Evolutionary conservation across 2,888 invertebrate genomes (phyloP).

Genomic region (Lordiphosa andalusiaca): DNA sequence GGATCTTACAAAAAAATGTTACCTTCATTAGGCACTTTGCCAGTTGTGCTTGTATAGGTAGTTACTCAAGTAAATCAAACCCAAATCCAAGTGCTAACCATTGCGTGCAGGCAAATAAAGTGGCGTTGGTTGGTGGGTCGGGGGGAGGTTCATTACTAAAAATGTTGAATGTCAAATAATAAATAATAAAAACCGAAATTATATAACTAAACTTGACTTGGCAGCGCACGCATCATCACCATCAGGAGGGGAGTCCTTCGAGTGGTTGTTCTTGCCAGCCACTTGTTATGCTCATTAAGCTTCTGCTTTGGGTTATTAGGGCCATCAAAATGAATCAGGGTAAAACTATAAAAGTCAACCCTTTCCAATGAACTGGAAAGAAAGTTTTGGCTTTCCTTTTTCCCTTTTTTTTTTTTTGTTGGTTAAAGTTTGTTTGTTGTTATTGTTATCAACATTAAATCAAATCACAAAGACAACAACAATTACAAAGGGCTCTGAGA

Average conservation of each 20-base stretch:
- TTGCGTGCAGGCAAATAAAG: constrained; percentile 46
- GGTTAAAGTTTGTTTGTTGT: constrained; percentile 51
- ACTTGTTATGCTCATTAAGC: constrained; percentile 72
- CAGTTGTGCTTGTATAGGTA: constrained; percentile 17
- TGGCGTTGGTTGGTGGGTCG: not conserved
- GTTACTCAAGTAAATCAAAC: constrained; percentile 38
- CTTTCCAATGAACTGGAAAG: constrained; percentile 44
- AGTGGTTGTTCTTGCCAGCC: constrained; percentile 30
- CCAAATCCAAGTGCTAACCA: constrained; percentile 8
- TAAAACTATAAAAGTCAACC: constrained; percentile 75
- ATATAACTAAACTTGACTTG: constrained; percentile 20
- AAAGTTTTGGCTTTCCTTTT: constrained; percentile 35
- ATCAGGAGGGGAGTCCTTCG: constrained; percentile 10
- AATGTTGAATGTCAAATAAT: constrained; percentile 47
- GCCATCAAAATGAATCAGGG: constrained; percentile 75
- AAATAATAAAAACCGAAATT: constrained; percentile 48
- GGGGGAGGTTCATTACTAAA: constrained; percentile 26
- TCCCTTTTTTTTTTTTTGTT: constrained; percentile 35
- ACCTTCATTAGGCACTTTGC: constrained; percentile 22
- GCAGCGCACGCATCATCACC: constrained; percentile 34
- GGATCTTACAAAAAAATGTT: not conserved
- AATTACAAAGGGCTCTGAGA: constrained; percentile 62
- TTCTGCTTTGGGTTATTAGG: constrained; percentile 74
- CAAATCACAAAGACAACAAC: constrained; percentile 71
- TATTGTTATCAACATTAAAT: constrained; percentile 75